These are phyloP conservation scores for Erebia palarica DNA, from an alignment of 2,888 invertebrate species.

Conservation along the genomic window DNA sequence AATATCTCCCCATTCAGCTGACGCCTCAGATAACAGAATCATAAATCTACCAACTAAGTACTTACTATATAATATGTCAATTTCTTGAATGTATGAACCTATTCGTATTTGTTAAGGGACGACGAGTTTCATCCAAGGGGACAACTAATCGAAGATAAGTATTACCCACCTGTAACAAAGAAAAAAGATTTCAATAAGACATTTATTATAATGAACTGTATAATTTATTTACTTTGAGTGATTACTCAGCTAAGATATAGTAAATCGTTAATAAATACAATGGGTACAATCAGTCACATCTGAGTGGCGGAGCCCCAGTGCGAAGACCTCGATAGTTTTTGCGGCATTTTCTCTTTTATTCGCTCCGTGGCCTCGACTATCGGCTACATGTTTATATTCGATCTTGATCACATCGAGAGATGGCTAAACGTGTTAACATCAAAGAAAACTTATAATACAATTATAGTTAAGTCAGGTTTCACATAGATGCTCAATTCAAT, in stretches of 20 bases:
- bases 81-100: too few species aligned
- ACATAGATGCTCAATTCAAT: too few species aligned
- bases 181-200: constrained; percentile 3
- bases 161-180: not conserved
- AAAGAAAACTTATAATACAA: not conserved
- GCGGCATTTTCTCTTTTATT: constrained; percentile 66
- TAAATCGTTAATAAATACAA: constrained; percentile 34
- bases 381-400: constrained; percentile 28
- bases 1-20: not conserved
- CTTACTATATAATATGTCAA: not conserved
- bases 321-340: constrained; percentile 67
- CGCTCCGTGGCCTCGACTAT: constrained; percentile 36
- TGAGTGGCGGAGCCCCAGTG: constrained; percentile 56
- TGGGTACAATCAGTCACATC: constrained; percentile 51
- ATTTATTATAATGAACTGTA: not conserved
- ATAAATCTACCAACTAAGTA: not conserved
- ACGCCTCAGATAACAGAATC: not conserved
- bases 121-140: too few species aligned
- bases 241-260: constrained; percentile 19
- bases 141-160: not conserved
- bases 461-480: not conserved
- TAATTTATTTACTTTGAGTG: constrained; percentile 2
- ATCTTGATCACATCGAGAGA: constrained; percentile 26
- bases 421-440: not conserved
- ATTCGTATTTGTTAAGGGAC: not conserved